Evolutionary conservation across 1,140 invertebrate genomes (phyloP), one percentile per base, ranked within the genome.

Genomic region (Rhyzopertha dominica): DNA sequence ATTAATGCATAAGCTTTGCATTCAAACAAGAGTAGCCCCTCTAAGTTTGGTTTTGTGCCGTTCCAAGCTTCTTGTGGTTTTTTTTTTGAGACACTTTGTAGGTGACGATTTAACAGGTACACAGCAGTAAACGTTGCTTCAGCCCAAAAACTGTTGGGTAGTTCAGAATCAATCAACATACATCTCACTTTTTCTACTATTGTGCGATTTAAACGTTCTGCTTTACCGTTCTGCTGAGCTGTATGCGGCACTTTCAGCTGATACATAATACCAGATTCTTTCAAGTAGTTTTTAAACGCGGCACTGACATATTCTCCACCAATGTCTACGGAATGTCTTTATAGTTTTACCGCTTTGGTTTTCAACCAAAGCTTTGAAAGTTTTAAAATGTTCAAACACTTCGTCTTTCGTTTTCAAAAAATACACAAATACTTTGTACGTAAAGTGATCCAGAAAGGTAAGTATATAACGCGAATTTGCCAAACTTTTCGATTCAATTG

Each of bases 171-270:
- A 14, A 22, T 40, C 45, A 76, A 18, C 58, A 72, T 65, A 13
- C 61, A 29, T 34, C 67, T 54, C 26, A 66, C 62, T 42, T 62
- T 72, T 61, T 71, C 68, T 7, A 61, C 67, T 18, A 74, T 59
- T 12, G 69, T 70, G 22, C 64, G 46, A 42, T 67, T 68, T 56
- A 71, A 67, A 20, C 72, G 52, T 48, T 77, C 73, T 14, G 71
- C 53, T 2, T 73, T 62, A 49, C 71, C 68, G 66, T 77, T 77
- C 54, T 65, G 54, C 48, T 78, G 65, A 36, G 73, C 71, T 5
- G 67, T 72, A 42, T 68, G 62, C 25, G 68, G 61, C 25, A 71
- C 59, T 5, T 66, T 71, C 26, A 60, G 65, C 40, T 74, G 62
- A 61, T 71, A 71, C 9, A 43, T 53, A 41, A 76, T 75, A 5